These are phyloP conservation scores for Crioceris asparagi DNA, from an alignment of 2,888 invertebrate species.

Conservation along the genomic window DNA sequence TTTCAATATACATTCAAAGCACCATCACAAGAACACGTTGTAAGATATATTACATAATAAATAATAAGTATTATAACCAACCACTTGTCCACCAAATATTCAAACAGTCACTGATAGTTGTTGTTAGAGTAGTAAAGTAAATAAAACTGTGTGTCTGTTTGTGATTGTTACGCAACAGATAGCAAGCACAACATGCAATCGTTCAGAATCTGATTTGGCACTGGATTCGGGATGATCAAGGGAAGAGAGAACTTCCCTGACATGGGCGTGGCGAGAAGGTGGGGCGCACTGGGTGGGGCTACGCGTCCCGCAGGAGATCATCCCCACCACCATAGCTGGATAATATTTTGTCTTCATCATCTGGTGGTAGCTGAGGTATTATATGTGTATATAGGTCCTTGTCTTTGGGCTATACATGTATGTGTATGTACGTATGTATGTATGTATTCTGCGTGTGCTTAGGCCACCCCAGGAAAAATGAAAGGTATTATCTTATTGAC, in stretches of 20 bases:
- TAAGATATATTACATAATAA: neutral
- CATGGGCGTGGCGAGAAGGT: conserved; percentile 38
- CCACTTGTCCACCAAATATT: too few species aligned
- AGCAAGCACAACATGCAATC: neutral
- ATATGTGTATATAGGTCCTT: too few species aligned
- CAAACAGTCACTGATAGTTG: too few species aligned
- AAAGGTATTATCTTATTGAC: conserved; percentile 21
- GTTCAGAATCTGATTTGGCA: conserved; percentile 19
- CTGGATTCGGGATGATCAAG: conserved; percentile 29
- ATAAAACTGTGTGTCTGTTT: too few species aligned
- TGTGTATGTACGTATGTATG: too few species aligned
- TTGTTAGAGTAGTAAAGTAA: too few species aligned
- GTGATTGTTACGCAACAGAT: neutral
- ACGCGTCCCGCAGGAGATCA: conserved; percentile 44
- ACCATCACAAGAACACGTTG: neutral
- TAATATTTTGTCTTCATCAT: too few species aligned
- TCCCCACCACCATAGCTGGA: conserved; percentile 1
- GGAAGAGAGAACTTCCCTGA: conserved; percentile 32
- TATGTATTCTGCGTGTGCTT: too few species aligned
- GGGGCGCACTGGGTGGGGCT: conserved; percentile 49
- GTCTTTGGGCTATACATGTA: too few species aligned
- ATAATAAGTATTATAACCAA: too few species aligned
- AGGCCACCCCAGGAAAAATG: conserved; percentile 6
- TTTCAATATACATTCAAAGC: neutral
- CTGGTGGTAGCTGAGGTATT: too few species aligned